Evolutionary conservation across 2,797 vertebrate genomes (phyloP), one percentile per base, ranked within the genome.

Genomic region (Phrynocephalus guinanensis): DNA sequence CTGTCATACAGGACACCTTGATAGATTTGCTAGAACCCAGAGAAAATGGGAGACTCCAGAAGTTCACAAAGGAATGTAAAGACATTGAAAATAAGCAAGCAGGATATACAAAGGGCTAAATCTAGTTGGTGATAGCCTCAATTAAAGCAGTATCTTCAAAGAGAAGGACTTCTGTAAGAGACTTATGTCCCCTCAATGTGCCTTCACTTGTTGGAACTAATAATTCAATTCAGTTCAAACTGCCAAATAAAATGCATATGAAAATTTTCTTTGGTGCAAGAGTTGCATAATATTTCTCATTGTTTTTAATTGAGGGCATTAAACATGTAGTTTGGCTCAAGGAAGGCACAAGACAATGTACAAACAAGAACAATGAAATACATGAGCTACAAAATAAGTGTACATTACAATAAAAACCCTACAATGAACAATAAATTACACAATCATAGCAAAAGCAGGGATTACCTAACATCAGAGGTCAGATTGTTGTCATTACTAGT

Each of bases 51-150:
- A 72, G 4, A 86, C 91, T 71, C 4, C 52, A 10, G 60, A 71
- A 13, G 91, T 93, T 92, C 5, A 13, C 28, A 87, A 92, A 84
- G 75, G 84, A 16, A 79, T 77, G 28, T 66, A 89, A 20, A 44
- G 63, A 20, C 48, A 44, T 26, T 73, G 86, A 86, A 88, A 71
- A 50, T 50, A 48, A 71, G 70, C 16, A 83, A 5, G 9, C 33
- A 60, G 28, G 87, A 7, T 66, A 3, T 60, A 0, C 0, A 60
- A 81, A 68, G 79, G 13, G 30, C 7, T 28, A 68, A 91, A 85
- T 63, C 60, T 18, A 63, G 60, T 63, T 63, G 60, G 38, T 44
- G 38, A 3, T 63, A 63, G 60, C 2, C 18, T 18, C 15, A 63
- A 63, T 20, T 63, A 63, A 18, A 63, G 60, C 60, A 63, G 60